These are phyloP conservation scores for Calephelis nemesis DNA, from an alignment of 1,140 invertebrate species.

Conservation along the genomic window DNA sequence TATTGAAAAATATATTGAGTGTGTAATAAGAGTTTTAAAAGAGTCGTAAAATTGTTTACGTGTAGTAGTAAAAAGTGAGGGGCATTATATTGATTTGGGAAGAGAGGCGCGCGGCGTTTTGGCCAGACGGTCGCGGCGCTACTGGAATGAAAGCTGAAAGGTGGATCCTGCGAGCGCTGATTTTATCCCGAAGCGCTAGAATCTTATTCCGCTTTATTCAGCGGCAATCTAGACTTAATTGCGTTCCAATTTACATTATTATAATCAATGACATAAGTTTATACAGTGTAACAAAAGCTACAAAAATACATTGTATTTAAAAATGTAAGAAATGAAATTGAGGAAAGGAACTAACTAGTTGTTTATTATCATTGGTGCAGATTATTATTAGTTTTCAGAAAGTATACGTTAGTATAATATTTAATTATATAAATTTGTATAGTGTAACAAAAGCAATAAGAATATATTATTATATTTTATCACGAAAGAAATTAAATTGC, in stretches of 20 bases:
- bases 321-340: too few species aligned
- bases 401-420: too few species aligned
- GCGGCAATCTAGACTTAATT: constrained; percentile 46
- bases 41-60: constrained; percentile 48
- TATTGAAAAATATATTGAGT: constrained; percentile 15
- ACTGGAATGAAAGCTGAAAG: constrained; percentile 39
- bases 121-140: constrained; percentile 53
- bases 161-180: constrained; percentile 25
- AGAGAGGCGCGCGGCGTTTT: constrained; percentile 37
- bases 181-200: constrained; percentile 36
- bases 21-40: constrained; percentile 51
- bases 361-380: too few species aligned
- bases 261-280: too few species aligned
- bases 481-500: too few species aligned
- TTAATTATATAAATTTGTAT: too few species aligned
- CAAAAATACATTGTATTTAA: too few species aligned
- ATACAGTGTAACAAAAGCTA: too few species aligned
- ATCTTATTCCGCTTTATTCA: not conserved
- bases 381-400: too few species aligned
- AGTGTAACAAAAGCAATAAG: too few species aligned
- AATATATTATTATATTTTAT: too few species aligned
- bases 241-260: constrained; percentile 20
- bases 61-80: constrained; percentile 44
- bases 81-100: constrained; percentile 7
- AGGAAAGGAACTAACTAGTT: too few species aligned